These are phyloP conservation scores for Orthosia gothica DNA, from an alignment of 2,888 invertebrate species.

Conservation along the genomic window DNA sequence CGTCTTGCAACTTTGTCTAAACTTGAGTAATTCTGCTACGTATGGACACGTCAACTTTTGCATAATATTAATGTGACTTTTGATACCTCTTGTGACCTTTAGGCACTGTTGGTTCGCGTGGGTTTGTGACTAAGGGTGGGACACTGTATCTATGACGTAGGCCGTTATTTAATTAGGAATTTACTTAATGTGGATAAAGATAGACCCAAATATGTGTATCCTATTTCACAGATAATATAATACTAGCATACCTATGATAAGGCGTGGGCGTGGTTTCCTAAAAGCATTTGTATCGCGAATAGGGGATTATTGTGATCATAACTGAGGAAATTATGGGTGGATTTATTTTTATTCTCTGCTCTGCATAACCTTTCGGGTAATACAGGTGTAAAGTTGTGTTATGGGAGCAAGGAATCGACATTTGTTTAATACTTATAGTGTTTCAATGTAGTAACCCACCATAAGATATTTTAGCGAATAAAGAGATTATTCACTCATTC, in stretches of 20 bases:
- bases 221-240: not conserved
- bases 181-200: not conserved
- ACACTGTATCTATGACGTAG: not conserved
- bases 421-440: too few species aligned
- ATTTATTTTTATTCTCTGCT: too few species aligned
- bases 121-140: not conserved
- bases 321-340: too few species aligned
- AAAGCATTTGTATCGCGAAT: not conserved
- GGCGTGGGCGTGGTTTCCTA: not conserved
- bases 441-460: too few species aligned
- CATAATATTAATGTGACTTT: constrained; percentile 15
- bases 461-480: too few species aligned
- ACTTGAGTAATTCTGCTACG: constrained; percentile 23
- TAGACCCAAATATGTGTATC: not conserved
- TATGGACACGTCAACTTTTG: constrained; percentile 10
- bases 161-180: not conserved
- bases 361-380: too few species aligned
- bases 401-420: too few species aligned
- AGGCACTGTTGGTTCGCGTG: constrained; percentile 1
- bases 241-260: too few species aligned
- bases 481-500: too few species aligned
- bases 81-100: constrained; percentile 17
- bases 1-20: constrained; percentile 24
- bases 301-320: not conserved
- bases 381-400: too few species aligned